Base-by-base conservation (phyloP, 2,888 invertebrate genomes). In the Orthosia incerta region DNA sequence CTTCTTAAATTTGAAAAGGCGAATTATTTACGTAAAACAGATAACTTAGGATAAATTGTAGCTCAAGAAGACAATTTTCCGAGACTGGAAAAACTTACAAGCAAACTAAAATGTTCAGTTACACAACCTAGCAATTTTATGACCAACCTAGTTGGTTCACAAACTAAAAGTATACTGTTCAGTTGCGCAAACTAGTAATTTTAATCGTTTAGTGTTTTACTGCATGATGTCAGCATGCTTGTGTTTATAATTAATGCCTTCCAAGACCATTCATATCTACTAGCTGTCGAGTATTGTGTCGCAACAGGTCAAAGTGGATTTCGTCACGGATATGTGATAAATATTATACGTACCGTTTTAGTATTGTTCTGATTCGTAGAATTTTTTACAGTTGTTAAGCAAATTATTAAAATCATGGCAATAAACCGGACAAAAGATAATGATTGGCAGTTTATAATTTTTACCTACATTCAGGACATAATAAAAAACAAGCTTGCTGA, bases 211-310 rank as follows among this genome's bases (percentile, higher is more conserved):
- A 65, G 62, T 80, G 75, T 73, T 79, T 71, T 76, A 78, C 60
- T 64, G 69, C 55, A 74, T 88, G 85, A 87, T 76, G 84, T 87
- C 85, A 88, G 56, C 67, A 15, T 62, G 59, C 60, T 84, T 86
- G 82, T 80, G 53, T 77, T 74, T 74, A 64, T 76, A 84, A 85
- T 86, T 86, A 83, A 85, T 79, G 78, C 63, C 75, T 75, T 55
- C 65, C 79, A 84, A 79, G 76, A 72, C 61, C 72, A 78, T 70
- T 76, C 68, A 56, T 79, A 79, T 85, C 79, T 68, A 66, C 71
- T 74, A 18, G 60, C 26, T 39, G 51, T 55, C 76, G 66, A 13
- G 53, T 61, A 57, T 50, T 65, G 53, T 76, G 64, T 64, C 46
- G 62, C 69, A 70, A 72, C 55, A 61, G 74, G 78, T 79, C 78